phyloP scores from a whole-genome alignment of 2,113 vertebrate species.

The Ceyx cyanopectus region DNA sequence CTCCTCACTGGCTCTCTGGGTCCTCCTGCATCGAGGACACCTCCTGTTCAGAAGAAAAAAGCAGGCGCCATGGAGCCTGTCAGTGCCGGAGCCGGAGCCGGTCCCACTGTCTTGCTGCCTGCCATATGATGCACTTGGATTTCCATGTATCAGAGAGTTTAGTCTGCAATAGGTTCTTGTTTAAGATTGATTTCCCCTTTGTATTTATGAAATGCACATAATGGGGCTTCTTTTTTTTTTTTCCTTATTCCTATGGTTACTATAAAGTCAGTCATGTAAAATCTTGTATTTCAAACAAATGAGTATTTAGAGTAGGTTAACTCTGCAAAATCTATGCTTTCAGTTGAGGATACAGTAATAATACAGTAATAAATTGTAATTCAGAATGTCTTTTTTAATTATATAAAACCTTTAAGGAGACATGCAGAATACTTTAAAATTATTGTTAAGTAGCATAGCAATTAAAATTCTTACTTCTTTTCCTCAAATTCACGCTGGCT shows the following conservation, averaged over 20 bases:
- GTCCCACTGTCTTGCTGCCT: too few relatives aligned
- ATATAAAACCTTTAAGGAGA: neutral
- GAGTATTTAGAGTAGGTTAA: neutral
- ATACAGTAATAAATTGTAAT: neutral
- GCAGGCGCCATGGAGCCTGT: too few relatives aligned
- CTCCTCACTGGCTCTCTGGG: too few relatives aligned
- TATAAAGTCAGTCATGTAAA: neutral
- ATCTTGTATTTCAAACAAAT: neutral
- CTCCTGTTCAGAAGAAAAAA: too few relatives aligned
- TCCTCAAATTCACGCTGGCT: neutral
- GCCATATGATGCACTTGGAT: neutral
- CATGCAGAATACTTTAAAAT: neutral
- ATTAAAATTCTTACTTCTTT: neutral
- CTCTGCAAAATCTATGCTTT: neutral
- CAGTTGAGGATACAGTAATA: neutral
- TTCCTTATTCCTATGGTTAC: neutral
- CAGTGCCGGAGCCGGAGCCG: too few relatives aligned
- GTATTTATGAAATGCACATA: neutral
- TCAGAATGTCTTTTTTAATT: neutral
- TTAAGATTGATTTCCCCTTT: neutral
- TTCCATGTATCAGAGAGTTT: neutral
- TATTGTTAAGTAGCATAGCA: neutral
- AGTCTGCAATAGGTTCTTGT: neutral
- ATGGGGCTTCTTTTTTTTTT: neutral
- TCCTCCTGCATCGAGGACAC: too few relatives aligned